Base-by-base conservation (phyloP, 2,113 vertebrate species). In the Stegastes partitus region DNA sequence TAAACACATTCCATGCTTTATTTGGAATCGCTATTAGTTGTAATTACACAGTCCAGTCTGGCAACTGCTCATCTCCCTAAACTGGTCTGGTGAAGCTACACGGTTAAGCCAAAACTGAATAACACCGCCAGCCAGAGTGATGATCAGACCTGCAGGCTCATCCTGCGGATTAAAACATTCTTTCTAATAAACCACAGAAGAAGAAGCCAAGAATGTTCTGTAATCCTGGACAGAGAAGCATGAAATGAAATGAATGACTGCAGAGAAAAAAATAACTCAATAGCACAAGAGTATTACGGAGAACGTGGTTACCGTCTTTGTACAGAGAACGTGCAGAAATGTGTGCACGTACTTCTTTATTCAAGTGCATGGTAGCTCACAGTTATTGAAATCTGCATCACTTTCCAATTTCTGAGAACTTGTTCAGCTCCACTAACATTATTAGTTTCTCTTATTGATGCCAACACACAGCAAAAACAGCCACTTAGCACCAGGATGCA, bases 111-210 rank as follows among this genome's bases (percentile, higher is more conserved):
- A 11, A 79, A 74, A 81, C 65, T 64, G 61, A 18, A 61, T 67
- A 28, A 69, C 42, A 19, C 22, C 31, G 37, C 37, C 25, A 45
- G 59, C 44, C 37, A 49, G 45, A 59, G 55, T 16, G 56, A 64
- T 45, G 76, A 50, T 23, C 50, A 59, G 37, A 80, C 45, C 64
- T 61, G 49, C 56, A 39, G 66, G 63, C 61, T 64, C 37, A 2
- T 59, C 21, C 28, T 45, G 21, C 1, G 21, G 82, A 87, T 89
- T 76, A 85, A 78, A 87, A 68, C 66, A 81, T 85, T 83, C 70
- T 62, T 66, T 31, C 42, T 47, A 50, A 49, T 67, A 49, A 71
- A 74, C 10, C 42, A 67, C 37, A 56, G 66, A 56, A 19, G 62
- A 58, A 51, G 64, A 51, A 15, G 54, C 65, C 68, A 73, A 69